phyloP scores from a whole-genome alignment of 2,113 vertebrate genomes.

The Upupa epops region DNA sequence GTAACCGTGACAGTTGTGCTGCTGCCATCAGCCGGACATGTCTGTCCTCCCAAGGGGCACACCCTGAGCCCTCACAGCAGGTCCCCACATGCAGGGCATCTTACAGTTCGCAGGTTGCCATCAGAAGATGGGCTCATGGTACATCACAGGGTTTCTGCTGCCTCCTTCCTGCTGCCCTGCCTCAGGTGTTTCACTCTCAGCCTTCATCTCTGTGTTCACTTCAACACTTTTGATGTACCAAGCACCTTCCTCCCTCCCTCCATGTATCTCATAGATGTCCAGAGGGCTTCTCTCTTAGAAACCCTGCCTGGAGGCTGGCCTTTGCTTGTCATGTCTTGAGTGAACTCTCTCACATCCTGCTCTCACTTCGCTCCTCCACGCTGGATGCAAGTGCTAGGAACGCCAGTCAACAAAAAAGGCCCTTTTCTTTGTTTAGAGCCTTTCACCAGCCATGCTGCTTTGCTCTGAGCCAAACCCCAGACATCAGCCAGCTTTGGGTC shows the following conservation, averaged over 20 bases:
- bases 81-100: rapidly evolving
- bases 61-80: rapidly evolving
- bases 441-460: neutral
- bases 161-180: neutral
- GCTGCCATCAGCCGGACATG: rapidly evolving
- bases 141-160: neutral
- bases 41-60: neutral
- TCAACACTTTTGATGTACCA: neutral
- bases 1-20: neutral
- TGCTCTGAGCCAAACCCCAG: neutral
- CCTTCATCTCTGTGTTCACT: neutral
- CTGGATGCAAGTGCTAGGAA: neutral
- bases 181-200: neutral
- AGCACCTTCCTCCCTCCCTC: neutral
- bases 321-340: no score
- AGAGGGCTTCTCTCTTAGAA: neutral
- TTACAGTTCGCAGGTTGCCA: neutral
- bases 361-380: neutral
- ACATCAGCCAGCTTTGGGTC: neutral
- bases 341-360: neutral
- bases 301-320: neutral
- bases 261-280: rapidly evolving
- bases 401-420: neutral
- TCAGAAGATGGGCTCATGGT: neutral
- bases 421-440: neutral